Evolutionary conservation across 2,888 invertebrate genomes (phyloP).

Genomic region (Cylloceria caligata): DNA sequence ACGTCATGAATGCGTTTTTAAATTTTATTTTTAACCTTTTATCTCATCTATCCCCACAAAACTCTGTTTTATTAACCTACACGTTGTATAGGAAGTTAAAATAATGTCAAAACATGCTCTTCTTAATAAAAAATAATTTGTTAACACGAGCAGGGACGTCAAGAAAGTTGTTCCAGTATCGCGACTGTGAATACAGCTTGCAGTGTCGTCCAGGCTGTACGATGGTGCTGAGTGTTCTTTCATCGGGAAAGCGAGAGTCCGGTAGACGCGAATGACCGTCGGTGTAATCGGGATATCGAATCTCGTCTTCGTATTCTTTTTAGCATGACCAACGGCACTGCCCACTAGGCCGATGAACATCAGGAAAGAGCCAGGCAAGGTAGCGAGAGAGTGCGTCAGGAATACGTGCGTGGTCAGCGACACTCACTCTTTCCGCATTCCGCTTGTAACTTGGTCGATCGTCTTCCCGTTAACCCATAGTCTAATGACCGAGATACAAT

Average conservation of each 20-base stretch:
- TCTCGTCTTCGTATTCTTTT: constrained; percentile 43
- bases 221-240: constrained; percentile 18
- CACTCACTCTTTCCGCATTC: constrained; percentile 64
- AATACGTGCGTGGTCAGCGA: constrained; percentile 41
- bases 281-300: constrained; percentile 57
- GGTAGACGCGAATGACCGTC: constrained; percentile 20
- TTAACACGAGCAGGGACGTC: not conserved
- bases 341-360: not conserved
- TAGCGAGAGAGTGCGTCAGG: constrained; percentile 15
- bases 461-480: constrained; percentile 54
- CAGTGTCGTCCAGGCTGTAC: not conserved
- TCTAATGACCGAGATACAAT: constrained; percentile 59
- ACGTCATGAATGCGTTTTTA: no score
- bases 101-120: not conserved
- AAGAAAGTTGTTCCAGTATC: not conserved
- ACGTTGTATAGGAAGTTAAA: no score
- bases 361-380: constrained; percentile 3
- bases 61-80: no score
- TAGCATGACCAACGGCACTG: constrained; percentile 12
- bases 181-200: not conserved
- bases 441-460: constrained; percentile 40
- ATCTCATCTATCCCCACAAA: no score
- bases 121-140: not conserved
- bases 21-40: no score
- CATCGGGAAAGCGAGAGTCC: constrained; percentile 60